A percentile compares a stretch with the other conserved stretches of the same genome.
Evolutionary conservation across 2,888 invertebrate species (phyloP).

Genomic region (Tanypteryx hageni): DNA sequence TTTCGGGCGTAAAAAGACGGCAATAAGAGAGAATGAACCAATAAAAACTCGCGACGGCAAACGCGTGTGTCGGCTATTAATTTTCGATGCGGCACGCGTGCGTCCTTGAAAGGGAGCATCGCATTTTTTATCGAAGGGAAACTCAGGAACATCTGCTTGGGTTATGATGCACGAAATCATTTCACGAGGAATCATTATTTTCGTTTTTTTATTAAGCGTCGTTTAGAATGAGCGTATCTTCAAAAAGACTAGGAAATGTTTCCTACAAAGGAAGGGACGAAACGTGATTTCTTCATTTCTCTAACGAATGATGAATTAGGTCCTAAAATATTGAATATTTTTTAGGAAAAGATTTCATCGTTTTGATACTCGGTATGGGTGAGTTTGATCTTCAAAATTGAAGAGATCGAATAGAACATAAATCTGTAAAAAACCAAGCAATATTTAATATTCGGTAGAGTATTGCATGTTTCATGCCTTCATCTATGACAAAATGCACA

Average conservation of each 20-base stretch:
- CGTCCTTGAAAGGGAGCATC: neutral
- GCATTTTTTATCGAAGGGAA: neutral
- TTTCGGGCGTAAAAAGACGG: constrained; percentile 39
- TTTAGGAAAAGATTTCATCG: too few relatives aligned
- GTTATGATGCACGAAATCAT: neutral
- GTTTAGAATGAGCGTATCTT: neutral
- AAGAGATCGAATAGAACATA: too few relatives aligned
- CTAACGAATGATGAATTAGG: neutral
- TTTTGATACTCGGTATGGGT: too few relatives aligned
- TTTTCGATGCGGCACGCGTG: constrained; percentile 46
- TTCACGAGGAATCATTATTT: neutral
- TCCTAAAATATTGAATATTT: too few relatives aligned
- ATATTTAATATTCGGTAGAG: too few relatives aligned
- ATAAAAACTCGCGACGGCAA: constrained; percentile 38
- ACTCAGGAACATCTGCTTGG: neutral
- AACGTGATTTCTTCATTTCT: neutral
- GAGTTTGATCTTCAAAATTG: too few relatives aligned
- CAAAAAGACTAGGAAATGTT: neutral
- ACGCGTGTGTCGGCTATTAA: constrained; percentile 50
- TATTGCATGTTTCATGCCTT: too few relatives aligned
- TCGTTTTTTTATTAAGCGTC: neutral
- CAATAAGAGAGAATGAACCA: constrained; percentile 61
- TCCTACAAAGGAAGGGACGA: neutral
- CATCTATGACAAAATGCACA: too few relatives aligned
- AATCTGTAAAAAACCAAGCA: too few relatives aligned